Percentiles rank a stretch among this genome's conserved stretches.
These are phyloP conservation scores for Chiloscyllium punctatum DNA, from an alignment of 2,797 vertebrate species.

Conservation along the genomic window DNA sequence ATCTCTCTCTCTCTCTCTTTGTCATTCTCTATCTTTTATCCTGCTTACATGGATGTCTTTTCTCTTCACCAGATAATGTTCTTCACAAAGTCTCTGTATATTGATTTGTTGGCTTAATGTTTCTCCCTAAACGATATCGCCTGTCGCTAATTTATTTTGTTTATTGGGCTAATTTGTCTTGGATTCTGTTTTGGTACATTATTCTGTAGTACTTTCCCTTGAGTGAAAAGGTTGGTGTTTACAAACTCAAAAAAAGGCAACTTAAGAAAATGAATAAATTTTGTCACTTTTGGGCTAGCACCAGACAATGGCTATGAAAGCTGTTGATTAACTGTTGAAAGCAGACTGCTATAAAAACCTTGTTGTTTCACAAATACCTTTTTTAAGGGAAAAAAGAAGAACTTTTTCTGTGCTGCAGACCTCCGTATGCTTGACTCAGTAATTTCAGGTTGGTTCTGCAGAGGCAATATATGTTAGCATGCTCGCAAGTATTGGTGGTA, in stretches of 20 bases:
- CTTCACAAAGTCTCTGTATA: neutral
- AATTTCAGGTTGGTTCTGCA: neutral
- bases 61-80: neutral
- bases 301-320: neutral
- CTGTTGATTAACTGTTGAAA: too few species aligned
- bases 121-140: neutral
- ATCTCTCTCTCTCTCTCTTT: neutral
- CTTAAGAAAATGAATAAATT: neutral
- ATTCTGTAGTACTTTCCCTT: neutral
- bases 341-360: neutral
- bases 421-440: neutral
- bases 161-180: neutral
- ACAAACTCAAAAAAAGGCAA: neutral
- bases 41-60: neutral
- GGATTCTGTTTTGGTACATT: neutral
- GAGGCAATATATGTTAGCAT: neutral
- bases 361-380: neutral
- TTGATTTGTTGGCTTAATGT: neutral
- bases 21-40: neutral
- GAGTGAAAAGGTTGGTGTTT: neutral
- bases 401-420: too few species aligned
- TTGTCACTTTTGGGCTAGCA: neutral
- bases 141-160: neutral
- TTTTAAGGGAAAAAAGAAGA: neutral
- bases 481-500: neutral